Evolutionary conservation across 1,140 invertebrate species (phyloP).

Genomic region (Phortica variegata): DNA sequence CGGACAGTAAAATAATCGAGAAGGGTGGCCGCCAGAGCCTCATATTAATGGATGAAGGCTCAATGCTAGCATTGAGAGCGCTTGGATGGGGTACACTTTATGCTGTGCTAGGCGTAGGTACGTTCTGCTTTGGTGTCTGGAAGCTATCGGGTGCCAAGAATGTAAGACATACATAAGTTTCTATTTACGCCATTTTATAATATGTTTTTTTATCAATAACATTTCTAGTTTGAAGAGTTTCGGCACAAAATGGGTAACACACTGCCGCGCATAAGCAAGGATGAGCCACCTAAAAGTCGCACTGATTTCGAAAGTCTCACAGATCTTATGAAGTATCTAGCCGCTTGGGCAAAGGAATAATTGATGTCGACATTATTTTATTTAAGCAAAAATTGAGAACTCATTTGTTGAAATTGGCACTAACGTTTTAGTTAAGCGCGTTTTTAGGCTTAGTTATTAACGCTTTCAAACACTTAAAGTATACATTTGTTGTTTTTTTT

Average conservation of each 20-base stretch:
- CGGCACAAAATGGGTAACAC: conserved; percentile 69
- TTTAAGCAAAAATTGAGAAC: not conserved
- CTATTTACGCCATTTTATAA: not conserved
- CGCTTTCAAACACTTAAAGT: not conserved
- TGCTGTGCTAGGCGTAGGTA: conserved; percentile 76
- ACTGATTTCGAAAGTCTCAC: conserved; percentile 83
- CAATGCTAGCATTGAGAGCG: conserved; percentile 76
- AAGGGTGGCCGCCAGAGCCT: conserved; percentile 70
- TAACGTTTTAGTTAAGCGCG: not conserved
- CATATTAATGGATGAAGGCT: conserved; percentile 73
- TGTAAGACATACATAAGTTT: conserved; percentile 57
- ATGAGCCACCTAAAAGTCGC: conserved; percentile 76
- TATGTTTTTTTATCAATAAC: not conserved
- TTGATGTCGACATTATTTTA: not conserved
- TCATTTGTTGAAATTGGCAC: not conserved
- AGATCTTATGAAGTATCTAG: conserved; percentile 77
- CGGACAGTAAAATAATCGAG: conserved; percentile 77
- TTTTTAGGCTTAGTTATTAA: not conserved
- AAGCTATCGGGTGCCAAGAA: conserved; percentile 82
- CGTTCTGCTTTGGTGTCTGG: conserved; percentile 83
- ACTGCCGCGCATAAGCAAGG: conserved; percentile 76
- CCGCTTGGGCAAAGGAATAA: conserved; percentile 59
- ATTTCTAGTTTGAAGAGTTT: conserved; percentile 68
- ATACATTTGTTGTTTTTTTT: conserved; percentile 1
- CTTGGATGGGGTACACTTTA: conserved; percentile 85